Conservation (phyloP, 2,113 vertebrate genomes). For the Crotalus viridis region DNA sequence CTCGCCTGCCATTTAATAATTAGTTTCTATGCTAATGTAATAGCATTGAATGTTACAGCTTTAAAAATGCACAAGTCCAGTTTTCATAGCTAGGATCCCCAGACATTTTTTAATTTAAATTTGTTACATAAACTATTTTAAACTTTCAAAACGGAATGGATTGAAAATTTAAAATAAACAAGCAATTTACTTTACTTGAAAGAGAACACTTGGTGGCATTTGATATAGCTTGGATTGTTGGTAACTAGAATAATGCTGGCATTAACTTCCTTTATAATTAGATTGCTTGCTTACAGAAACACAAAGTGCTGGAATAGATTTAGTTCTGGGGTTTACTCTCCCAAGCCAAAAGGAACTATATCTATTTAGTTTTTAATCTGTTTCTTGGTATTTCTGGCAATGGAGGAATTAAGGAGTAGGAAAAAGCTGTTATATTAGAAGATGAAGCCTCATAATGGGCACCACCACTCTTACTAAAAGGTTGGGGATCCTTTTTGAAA, state of each 20-base stretch:
- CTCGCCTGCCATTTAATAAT: neutral
- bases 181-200: constrained; percentile 15
- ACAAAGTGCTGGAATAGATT: constrained; percentile 17
- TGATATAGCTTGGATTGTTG: constrained; percentile 7
- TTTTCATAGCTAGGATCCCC: neutral
- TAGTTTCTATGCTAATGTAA: neutral
- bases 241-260: constrained; percentile 28
- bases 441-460: neutral
- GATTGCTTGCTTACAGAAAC: constrained; percentile 27
- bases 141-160: neutral
- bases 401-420: neutral
- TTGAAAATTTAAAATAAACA: constrained; percentile 19
- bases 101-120: neutral
- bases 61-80: neutral
- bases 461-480: neutral
- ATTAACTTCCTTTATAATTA: constrained; percentile 28
- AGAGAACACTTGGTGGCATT: constrained; percentile 15
- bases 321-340: constrained; percentile 17
- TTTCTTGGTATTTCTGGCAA: constrained; percentile 5
- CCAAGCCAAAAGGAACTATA: constrained; percentile 20
- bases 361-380: constrained; percentile 22
- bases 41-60: neutral
- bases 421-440: neutral
- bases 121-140: neutral
- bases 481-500: neutral